These are phyloP conservation scores for Caenorhabditis parvicauda DNA, from an alignment of 2,888 invertebrate genomes.

Conservation along the genomic window DNA sequence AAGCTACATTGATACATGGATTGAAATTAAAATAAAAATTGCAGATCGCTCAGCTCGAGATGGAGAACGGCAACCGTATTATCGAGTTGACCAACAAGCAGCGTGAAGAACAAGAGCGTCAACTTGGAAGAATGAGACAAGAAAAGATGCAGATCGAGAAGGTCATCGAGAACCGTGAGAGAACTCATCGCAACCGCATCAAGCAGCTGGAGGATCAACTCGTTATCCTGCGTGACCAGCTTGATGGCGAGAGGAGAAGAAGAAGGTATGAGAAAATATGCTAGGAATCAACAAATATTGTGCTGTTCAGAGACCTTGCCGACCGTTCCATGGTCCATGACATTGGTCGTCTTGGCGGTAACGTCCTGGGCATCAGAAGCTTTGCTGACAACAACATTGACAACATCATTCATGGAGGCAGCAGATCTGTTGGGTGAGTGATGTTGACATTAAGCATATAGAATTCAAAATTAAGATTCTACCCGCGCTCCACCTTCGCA, in stretches of 20 bases:
- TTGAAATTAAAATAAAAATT: not conserved
- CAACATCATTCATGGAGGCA: conserved; percentile 30
- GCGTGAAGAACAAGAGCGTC: conserved; percentile 60
- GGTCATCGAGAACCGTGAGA: conserved; percentile 60
- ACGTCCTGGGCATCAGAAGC: conserved; percentile 42
- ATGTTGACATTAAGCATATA: too few species aligned
- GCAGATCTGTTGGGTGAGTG: conserved; percentile 27
- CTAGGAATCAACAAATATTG: not conserved
- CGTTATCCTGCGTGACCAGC: conserved; percentile 53
- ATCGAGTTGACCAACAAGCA: conserved; percentile 60
- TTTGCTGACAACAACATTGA: conserved; percentile 49
- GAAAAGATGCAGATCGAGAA: conserved; percentile 60
- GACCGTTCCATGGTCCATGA: conserved; percentile 55
- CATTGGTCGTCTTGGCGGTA: conserved; percentile 51
- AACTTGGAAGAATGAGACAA: conserved; percentile 52
- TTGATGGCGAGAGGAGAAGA: conserved; percentile 56
- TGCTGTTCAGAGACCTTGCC: conserved; percentile 39
- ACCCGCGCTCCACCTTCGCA: conserved; percentile 54
- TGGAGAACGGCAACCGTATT: conserved; percentile 61
- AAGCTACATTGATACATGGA: not conserved
- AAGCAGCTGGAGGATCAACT: conserved; percentile 60
- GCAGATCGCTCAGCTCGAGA: conserved; percentile 58
- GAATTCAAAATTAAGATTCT: conserved; percentile 38
- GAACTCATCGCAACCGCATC: conserved; percentile 55
- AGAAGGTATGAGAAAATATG: conserved; percentile 12